Evolutionary conservation across 2,113 vertebrate species (phyloP), one percentile per base, ranked within the genome.

Genomic region (Promerops cafer): DNA sequence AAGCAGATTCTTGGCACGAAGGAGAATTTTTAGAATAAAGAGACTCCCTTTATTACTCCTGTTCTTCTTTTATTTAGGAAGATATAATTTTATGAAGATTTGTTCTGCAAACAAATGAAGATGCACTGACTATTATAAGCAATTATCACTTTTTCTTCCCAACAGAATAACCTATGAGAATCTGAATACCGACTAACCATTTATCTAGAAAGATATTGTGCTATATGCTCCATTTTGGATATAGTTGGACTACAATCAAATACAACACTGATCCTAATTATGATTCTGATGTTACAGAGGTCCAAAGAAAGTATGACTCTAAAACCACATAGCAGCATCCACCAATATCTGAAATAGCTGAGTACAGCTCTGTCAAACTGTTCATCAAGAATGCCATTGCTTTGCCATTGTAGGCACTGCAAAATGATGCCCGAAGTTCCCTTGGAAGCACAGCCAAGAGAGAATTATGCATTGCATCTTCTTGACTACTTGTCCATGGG

Each of bases 391-490:
- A 69, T 37, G 8, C 33, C 39, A 49, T 22, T 33, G 39, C 30
- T 69, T 72, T 64, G 63, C 72, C 45, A 56, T 71, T 60, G 49
- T 47, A 40, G 52, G 56, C 85, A 56, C 52, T 74, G 35, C 78
- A 79, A 66, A 93, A 63, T 0, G 7, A 49, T 85, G 78, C 59
- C 70, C 6, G 19, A 90, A 92, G 60, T 37, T 53, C 33, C 35
- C 71, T 40, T 63, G 59, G 74, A 91, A 97, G 74, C 40, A 87
- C 66, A 40, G 52, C 31, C 76, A 60, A 92, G 59, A 93, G 69
- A 81, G 56, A 93, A 95, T 97, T 97, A 95, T 20, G 63, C 87
- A 97, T 93, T 54, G 56, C 16, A 16, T 69, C 77, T 94, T 96
- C 81, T 78, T 91, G 74, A 96, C 95, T 95, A 93, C 90, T 90